Evolutionary conservation across 2,113 vertebrate species (phyloP), one percentile per base, ranked within the genome.

Genomic region (Ophthalmolycus amberensis): DNA sequence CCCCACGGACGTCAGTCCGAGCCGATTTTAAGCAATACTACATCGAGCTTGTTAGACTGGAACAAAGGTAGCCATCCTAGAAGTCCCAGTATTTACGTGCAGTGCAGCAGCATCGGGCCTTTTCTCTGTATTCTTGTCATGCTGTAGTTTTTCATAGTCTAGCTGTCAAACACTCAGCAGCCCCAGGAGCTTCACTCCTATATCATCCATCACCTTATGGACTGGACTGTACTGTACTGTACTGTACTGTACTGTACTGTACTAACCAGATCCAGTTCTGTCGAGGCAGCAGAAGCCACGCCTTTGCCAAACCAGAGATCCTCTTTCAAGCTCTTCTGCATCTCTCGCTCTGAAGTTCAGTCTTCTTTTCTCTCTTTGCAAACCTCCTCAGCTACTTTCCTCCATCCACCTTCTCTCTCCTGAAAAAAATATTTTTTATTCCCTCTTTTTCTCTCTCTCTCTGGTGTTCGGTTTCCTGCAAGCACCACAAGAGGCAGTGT

Each of bases 281-380:
- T 80, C 37, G 25, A 84, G 83, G 85, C 84, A 92, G 86, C 84
- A 92, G 86, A 91, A 80, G 82, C 92, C 92, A 94, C 92, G 93
- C 93, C 92, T 89, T 87, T 84, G 92, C 92, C 93, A 89, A 90
- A 85, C 83, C 90, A 91, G 85, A 91, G 89, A 89, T 85, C 80
- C 71, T 79, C 85, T 88, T 87, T 89, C 77, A 86, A 72, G 38
- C 84, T 89, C 71, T 84, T 87, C 75, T 85, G 44, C 71, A 77
- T 76, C 72, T 79, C 71, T 88, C 69, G 16, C 83, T 89, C 80
- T 84, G 77, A 84, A 69, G 18, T 81, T 88, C 77, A 79, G 60
- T 58, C 77, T 85, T 72, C 59, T 60, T 88, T 75, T 80, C 80
- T 87, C 78, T 80, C 58, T 82, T 87, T 88, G 77, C 71, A 84